phyloP scores from a whole-genome alignment of 30 jellyfish, hydroid and myxozoan species.

The Sanderia malayensis region DNA sequence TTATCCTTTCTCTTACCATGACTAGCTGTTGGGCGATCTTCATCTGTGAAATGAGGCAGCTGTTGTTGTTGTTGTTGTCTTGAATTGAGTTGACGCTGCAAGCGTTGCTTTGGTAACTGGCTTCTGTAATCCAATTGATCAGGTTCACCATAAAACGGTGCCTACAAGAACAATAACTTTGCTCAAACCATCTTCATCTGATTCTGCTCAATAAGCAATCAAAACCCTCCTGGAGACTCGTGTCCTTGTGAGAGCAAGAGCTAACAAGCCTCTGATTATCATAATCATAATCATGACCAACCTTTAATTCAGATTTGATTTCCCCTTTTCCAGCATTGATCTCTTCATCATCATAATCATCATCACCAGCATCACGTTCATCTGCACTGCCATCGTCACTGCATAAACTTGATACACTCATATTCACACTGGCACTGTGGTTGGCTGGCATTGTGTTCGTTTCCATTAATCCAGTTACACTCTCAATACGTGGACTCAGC shows the following conservation, averaged over 20 bases:
- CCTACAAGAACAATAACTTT: conserved; percentile 2
- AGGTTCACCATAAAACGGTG: conserved; percentile 25
- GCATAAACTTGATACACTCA: conserved; percentile 66
- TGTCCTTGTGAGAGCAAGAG: no score
- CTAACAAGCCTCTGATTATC: no score
- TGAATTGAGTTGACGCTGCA: background rate
- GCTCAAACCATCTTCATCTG: no score
- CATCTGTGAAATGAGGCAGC: no score
- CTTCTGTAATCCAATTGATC: conserved; percentile 52
- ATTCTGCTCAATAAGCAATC: no score
- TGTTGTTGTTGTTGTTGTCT: conserved; percentile 8
- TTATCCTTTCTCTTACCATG: conserved; percentile 50
- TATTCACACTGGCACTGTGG: conserved; percentile 60
- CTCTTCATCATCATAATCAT: background rate
- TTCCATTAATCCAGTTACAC: conserved; percentile 70
- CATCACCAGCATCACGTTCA: background rate
- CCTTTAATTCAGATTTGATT: background rate
- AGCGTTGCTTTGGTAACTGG: conserved; percentile 44
- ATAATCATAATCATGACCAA: no score
- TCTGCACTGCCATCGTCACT: conserved; percentile 65
- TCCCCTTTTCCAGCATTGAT: conserved; percentile 13
- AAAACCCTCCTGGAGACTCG: no score
- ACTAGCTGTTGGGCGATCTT: conserved; percentile 30
- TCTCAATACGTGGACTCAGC: conserved; percentile 56
- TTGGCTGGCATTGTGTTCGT: conserved; percentile 59